Conservation (phyloP, 2,888 invertebrate genomes). For the Scaptomyza caliginosa region DNA sequence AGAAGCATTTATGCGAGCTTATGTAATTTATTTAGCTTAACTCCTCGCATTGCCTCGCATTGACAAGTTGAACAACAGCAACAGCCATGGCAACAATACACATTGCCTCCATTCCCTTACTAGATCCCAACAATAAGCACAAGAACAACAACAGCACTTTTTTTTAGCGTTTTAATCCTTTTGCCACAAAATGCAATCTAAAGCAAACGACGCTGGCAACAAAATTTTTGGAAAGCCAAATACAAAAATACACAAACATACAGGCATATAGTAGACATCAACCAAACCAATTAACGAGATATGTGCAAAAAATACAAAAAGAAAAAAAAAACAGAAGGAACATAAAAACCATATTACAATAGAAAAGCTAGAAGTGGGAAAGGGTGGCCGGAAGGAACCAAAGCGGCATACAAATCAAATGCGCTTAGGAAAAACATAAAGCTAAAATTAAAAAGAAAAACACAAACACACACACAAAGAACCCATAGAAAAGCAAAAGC, state of each 20-base stretch:
- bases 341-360: conserved; percentile 27
- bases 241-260: conserved; percentile 21
- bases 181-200: conserved; percentile 70
- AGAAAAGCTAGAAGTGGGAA: neutral
- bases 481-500: conserved; percentile 41
- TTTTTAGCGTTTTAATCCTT: conserved; percentile 41
- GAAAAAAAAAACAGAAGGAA: no score
- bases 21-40: conserved; percentile 64
- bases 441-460: conserved; percentile 66
- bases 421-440: conserved; percentile 68
- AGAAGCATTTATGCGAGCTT: conserved; percentile 46
- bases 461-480: conserved; percentile 16
- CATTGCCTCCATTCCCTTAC: neutral
- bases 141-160: conserved; percentile 14
- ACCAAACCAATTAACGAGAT: conserved; percentile 77
- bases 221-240: conserved; percentile 46
- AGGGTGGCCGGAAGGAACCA: conserved; percentile 35
- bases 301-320: conserved; percentile 53
- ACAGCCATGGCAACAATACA: conserved; percentile 67
- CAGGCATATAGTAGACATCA: conserved; percentile 17
- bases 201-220: conserved; percentile 47
- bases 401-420: conserved; percentile 64
- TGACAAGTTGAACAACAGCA: conserved; percentile 69
- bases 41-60: conserved; percentile 57
- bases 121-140: conserved; percentile 5